Conservation (phyloP, 2,797 vertebrate species). For the Chromobotia macracanthus region DNA sequence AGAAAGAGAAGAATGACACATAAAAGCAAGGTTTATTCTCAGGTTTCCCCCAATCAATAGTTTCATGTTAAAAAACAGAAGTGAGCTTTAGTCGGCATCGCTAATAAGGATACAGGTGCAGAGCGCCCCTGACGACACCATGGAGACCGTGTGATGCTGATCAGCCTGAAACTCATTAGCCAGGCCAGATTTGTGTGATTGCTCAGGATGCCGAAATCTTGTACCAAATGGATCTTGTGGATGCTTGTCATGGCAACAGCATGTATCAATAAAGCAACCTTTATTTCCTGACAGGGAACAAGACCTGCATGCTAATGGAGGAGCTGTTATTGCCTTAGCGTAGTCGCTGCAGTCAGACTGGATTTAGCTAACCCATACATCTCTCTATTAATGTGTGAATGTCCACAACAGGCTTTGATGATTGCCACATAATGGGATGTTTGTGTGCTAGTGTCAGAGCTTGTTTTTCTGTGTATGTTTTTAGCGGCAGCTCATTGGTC, state of each 20-base stretch:
- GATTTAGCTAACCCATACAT: constrained; percentile 34
- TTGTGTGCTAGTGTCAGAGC: constrained; percentile 34
- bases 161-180: constrained; percentile 43
- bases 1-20: constrained; percentile 25
- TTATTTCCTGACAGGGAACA: constrained; percentile 52
- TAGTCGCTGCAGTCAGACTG: constrained; percentile 27
- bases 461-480: constrained; percentile 45
- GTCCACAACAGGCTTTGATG: constrained; percentile 33
- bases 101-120: constrained; percentile 9
- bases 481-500: constrained; percentile 41
- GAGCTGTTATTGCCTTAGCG: constrained; percentile 31
- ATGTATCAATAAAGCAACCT: constrained; percentile 55
- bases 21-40: constrained; percentile 15
- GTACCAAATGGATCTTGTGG: constrained; percentile 35
- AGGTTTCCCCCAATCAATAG: constrained; percentile 31
- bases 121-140: constrained; percentile 20
- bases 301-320: constrained; percentile 48
- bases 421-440: constrained; percentile 48
- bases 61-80: constrained; percentile 17
- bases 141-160: constrained; percentile 35
- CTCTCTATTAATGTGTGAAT: constrained; percentile 23
- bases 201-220: constrained; percentile 51
- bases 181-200: constrained; percentile 45
- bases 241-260: constrained; percentile 56
- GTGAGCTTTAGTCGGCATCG: neutral